Conservation (phyloP, 2,888 invertebrate species). For the Magallana nippona region DNA sequence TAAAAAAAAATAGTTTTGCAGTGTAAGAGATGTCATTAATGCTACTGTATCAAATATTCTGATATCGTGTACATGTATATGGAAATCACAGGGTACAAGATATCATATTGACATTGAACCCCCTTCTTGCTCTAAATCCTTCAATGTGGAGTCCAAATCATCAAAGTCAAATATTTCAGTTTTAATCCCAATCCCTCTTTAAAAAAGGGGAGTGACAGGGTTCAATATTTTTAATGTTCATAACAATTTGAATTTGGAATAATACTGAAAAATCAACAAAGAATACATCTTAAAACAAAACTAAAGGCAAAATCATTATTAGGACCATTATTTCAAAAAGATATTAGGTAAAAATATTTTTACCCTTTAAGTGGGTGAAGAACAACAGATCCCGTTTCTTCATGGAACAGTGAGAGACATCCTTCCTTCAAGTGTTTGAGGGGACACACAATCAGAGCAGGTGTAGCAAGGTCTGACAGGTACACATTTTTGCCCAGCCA, state of each 20-base stretch:
- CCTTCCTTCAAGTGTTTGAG: not conserved
- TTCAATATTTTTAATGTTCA: too few species aligned
- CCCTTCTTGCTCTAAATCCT: not conserved
- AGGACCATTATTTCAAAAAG: too few species aligned
- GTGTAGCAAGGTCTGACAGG: conserved; percentile 25
- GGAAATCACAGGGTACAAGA: too few species aligned
- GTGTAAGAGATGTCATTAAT: too few species aligned
- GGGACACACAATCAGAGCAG: conserved; percentile 39
- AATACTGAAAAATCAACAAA: not conserved
- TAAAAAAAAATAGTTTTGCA: too few species aligned
- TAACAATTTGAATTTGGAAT: not conserved
- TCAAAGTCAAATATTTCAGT: conserved; percentile 4
- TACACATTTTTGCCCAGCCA: conserved; percentile 48
- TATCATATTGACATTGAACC: too few species aligned
- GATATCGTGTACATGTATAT: too few species aligned
- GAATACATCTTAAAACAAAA: not conserved
- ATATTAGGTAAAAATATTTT: too few species aligned
- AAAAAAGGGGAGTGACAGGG: too few species aligned
- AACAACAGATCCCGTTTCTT: conserved; percentile 29
- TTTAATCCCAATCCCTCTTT: too few species aligned
- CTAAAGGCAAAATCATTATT: too few species aligned
- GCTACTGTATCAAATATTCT: too few species aligned
- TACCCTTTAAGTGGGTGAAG: conserved; percentile 36
- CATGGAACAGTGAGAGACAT: conserved; percentile 42
- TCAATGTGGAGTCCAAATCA: not conserved